Evolutionary conservation across 2,113 vertebrate species (phyloP).

Genomic region (Siniperca chuatsi): DNA sequence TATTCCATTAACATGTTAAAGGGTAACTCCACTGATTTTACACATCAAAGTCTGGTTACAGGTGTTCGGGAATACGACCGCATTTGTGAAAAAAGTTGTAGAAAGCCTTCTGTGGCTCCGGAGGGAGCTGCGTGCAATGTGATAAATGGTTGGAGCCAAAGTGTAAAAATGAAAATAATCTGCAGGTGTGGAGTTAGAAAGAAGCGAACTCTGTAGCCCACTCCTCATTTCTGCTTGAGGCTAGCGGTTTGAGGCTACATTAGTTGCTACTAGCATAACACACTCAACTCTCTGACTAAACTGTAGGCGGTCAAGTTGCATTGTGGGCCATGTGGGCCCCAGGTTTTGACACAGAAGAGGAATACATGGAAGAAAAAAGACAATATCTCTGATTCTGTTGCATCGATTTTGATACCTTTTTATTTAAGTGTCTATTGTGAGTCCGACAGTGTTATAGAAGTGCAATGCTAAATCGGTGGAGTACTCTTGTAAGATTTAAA

Average conservation of each 20-base stretch:
- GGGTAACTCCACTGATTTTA: not conserved
- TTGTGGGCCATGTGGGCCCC: not conserved
- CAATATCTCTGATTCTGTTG: not conserved
- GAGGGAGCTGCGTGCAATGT: not conserved
- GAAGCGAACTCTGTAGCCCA: not conserved
- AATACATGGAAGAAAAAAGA: not conserved
- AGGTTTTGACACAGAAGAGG: not conserved
- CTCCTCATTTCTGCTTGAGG: not conserved
- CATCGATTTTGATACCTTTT: not conserved
- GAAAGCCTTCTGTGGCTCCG: not conserved
- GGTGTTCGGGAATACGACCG: not conserved
- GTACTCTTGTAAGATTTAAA: not conserved
- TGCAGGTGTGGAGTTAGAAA: not conserved
- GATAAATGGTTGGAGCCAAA: not conserved
- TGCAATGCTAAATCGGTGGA: not conserved
- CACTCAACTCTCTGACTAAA: not conserved
- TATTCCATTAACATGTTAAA: not conserved
- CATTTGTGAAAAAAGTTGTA: not conserved
- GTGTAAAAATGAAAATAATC: not conserved
- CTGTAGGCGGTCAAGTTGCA: not conserved
- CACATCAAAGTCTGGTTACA: not conserved
- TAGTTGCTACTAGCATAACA: not conserved
- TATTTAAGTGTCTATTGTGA: not conserved
- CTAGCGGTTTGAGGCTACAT: not conserved
- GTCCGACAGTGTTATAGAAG: too few relatives aligned